A percentile compares a stretch with the other conserved stretches of the same genome.
These are phyloP conservation scores for Myiothlypis coronata DNA, from an alignment of 2,797 vertebrate genomes.

Conservation along the genomic window DNA sequence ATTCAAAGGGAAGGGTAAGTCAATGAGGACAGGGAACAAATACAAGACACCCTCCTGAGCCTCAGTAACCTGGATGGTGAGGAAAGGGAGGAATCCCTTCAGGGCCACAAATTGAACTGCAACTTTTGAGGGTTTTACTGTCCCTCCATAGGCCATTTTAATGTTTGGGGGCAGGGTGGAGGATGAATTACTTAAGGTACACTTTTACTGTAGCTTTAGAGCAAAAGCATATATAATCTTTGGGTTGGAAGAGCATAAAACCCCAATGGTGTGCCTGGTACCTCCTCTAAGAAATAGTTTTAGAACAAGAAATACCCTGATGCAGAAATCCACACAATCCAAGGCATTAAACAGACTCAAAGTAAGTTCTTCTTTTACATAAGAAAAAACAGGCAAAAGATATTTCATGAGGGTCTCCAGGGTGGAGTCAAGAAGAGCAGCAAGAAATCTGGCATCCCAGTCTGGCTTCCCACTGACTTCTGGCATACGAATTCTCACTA, in stretches of 20 bases:
- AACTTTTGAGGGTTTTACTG: background rate
- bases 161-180: background rate
- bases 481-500: fast-evolving
- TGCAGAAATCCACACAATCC: background rate
- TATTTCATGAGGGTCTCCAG: background rate
- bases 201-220: background rate
- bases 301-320: background rate
- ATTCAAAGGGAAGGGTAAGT: background rate
- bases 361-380: background rate
- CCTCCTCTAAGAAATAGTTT: background rate
- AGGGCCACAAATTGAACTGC: background rate
- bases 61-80: background rate
- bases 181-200: background rate
- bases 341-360: background rate
- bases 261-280: background rate
- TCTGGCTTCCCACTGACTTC: background rate
- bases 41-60: background rate
- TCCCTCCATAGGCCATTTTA: background rate
- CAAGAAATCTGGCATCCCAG: background rate
- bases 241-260: fast-evolving
- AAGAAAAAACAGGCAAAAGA: background rate
- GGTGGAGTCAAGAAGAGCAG: background rate
- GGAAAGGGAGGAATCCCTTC: background rate
- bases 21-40: background rate
- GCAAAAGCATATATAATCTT: background rate